A percentile compares a stretch with the other conserved stretches of the same genome.
phyloP scores from a whole-genome alignment of 2,113 vertebrate species.

The Rhea americana region DNA sequence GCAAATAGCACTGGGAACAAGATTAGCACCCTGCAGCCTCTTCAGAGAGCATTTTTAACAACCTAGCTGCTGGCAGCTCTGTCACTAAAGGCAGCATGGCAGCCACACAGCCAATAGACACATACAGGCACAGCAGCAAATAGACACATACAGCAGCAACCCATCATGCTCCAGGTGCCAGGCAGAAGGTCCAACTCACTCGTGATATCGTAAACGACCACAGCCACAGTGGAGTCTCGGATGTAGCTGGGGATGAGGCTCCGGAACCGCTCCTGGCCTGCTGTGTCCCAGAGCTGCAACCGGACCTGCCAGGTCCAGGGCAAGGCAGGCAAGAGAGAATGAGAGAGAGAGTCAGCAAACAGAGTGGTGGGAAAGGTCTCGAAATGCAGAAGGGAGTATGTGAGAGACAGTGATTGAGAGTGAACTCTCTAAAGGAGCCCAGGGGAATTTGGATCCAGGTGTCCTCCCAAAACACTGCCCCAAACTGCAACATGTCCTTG shows the following conservation, averaged over 20 bases:
- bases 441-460: neutral
- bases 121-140: neutral
- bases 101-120: neutral
- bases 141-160: neutral
- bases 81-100: neutral
- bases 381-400: neutral
- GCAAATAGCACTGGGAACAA: neutral
- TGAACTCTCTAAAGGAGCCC: neutral
- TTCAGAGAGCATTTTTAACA: neutral
- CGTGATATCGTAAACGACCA: constrained; percentile 94
- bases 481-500: neutral
- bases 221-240: constrained; percentile 91
- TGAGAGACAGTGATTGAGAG: neutral
- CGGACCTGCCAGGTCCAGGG: constrained; percentile 78
- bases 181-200: constrained; percentile 76
- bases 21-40: neutral
- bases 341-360: neutral
- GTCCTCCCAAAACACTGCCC: neutral
- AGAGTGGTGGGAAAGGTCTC: neutral
- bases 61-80: neutral
- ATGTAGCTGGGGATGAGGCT: constrained; percentile 95
- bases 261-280: constrained; percentile 92
- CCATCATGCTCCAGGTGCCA: neutral
- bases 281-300: constrained; percentile 95
- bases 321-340: neutral